Base-by-base conservation (phyloP, 2,113 vertebrate species). In the Dicerorhinus sumatrensis region DNA sequence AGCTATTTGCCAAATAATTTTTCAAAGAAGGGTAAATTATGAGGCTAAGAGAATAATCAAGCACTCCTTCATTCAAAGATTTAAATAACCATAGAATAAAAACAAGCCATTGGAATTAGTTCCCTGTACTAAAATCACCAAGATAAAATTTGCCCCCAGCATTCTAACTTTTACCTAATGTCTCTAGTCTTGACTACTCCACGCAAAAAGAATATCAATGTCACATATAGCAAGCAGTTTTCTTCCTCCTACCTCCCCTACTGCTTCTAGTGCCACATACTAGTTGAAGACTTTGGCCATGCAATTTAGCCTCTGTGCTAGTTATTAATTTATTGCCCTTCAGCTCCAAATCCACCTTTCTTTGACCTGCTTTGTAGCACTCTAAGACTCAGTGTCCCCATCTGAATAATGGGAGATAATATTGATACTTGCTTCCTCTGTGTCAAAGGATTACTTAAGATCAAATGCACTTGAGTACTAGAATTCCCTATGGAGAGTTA, bases 401-500 rank as follows among this genome's bases (percentile, higher is more conserved):
- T 25, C 67, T 2, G 8, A 25, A 31, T 29, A 23, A 21, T 9
- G 17, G 25, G 60, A 48, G 63, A n/a, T 8, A 29, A 21, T 4
- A 48, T 1, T 3, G 65, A 62, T 14, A 8, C 65, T 17, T 4
- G 5, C 62, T 81, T 67, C 80, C 39, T 58, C 33, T 0, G 0
- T 7, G 29, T 29, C 75, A 27, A 27, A 79, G 11, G 73, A 33
- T 12, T 2, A 2, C 42, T 4, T 12, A 51, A 18, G 23, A 48
- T 0, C 29, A 29, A 48, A 72, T 0, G 9, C 18, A 11, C 8
- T 3, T 10, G 20, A 6, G 33, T 2, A 2, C 23, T 2, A n/a
- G 54, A 18, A 18, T 21, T 27, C n/a, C 31, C 77, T 4, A 5
- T 0, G 0, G 16, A 3, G 36, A 31, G 13, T 58, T 36, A 79